Conservation (phyloP, 2,888 invertebrate species). For the Flabesymbios commensalis region DNA sequence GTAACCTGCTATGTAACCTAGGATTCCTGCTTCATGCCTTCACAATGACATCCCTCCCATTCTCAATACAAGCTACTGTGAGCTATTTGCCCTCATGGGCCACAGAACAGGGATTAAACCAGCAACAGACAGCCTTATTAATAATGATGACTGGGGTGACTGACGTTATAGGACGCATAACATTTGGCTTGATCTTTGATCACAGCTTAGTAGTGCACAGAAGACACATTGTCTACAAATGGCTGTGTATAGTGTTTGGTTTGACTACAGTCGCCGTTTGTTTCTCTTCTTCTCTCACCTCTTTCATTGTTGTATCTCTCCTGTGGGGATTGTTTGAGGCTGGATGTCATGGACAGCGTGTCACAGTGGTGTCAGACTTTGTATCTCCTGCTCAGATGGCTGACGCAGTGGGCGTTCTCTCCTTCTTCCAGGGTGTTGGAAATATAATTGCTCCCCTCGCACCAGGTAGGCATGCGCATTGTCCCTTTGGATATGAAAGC, state of each 20-base stretch:
- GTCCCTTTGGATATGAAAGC: no score
- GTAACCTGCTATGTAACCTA: no score
- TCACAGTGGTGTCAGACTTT: conserved; percentile 3
- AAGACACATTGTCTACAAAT: conserved; percentile 34
- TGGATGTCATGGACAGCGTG: conserved; percentile 13
- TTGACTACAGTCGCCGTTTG: neutral
- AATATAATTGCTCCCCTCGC: conserved; percentile 10
- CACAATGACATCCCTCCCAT: no score
- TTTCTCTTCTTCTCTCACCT: neutral
- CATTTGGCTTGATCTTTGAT: conserved; percentile 42
- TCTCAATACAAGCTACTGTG: conserved; percentile 37
- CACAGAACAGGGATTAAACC: conserved; percentile 33
- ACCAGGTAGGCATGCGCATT: neutral
- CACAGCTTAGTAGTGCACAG: conserved; percentile 34
- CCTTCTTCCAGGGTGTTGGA: conserved; percentile 10
- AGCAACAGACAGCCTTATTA: conserved; percentile 68
- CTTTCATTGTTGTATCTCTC: conserved; percentile 36
- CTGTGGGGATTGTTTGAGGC: conserved; percentile 20
- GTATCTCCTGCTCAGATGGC: conserved; percentile 6
- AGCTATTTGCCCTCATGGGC: conserved; percentile 44
- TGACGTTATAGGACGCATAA: conserved; percentile 86
- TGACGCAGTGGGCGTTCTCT: neutral
- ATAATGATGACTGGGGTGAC: conserved; percentile 86
- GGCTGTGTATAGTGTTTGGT: neutral
- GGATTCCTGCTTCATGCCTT: no score